phyloP scores from a whole-genome alignment of 1,140 invertebrate genomes.

The Nephotettix cincticeps region DNA sequence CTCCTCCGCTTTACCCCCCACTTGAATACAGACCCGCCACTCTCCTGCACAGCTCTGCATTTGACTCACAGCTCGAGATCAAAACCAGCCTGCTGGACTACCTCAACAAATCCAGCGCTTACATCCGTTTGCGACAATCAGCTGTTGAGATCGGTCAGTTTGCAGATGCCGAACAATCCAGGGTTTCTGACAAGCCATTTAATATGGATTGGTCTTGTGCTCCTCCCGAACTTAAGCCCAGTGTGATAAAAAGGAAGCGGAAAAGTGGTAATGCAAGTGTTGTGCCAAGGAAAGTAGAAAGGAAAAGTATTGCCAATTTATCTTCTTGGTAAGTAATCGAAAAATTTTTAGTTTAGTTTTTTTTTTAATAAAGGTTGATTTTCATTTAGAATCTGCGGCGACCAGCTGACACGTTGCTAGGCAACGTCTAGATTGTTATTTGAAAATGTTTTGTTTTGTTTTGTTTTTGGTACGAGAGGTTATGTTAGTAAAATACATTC shows the following conservation, averaged over 20 bases:
- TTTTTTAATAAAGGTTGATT: too few relatives aligned
- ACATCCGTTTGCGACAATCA: neutral
- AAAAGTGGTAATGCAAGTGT: constrained; percentile 15
- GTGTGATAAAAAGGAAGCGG: constrained; percentile 24
- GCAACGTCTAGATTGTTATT: too few relatives aligned
- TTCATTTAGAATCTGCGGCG: too few relatives aligned
- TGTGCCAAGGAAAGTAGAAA: constrained; percentile 36
- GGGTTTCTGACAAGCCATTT: neutral
- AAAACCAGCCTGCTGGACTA: constrained; percentile 27
- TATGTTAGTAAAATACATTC: too few relatives aligned
- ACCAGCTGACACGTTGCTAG: too few relatives aligned
- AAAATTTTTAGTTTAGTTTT: too few relatives aligned
- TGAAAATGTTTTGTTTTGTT: too few relatives aligned
- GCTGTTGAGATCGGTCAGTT: neutral
- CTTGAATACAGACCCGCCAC: constrained; percentile 60
- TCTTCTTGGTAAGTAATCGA: constrained; percentile 39
- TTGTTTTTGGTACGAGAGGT: too few relatives aligned
- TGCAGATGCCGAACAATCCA: neutral
- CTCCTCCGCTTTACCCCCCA: constrained; percentile 65
- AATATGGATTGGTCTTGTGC: neutral
- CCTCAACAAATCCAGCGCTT: constrained; percentile 6
- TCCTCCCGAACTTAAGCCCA: constrained; percentile 11
- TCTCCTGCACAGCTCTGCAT: constrained; percentile 28
- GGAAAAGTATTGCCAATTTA: constrained; percentile 39
- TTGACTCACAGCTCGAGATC: constrained; percentile 1